A percentile compares a stretch with the other conserved stretches of the same genome.
Evolutionary conservation across 1,140 invertebrate species (phyloP).

Genomic region (Plectus sambesii): DNA sequence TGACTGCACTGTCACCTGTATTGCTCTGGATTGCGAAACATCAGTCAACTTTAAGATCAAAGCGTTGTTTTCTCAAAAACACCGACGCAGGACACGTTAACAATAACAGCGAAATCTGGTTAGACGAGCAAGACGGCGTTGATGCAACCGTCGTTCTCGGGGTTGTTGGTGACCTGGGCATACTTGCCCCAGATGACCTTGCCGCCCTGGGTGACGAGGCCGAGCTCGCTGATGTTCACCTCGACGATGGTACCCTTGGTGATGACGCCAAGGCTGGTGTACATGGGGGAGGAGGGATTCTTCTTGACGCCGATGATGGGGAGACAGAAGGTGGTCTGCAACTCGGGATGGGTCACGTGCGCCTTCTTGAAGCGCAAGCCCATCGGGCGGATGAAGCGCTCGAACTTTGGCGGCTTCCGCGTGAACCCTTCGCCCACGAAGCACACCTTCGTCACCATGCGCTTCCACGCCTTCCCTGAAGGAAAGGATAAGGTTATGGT

Average conservation of each 20-base stretch:
- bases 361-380: constrained; percentile 70
- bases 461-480: constrained; percentile 97
- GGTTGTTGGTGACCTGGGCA: constrained; percentile 98
- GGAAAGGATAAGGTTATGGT: no score
- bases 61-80: no score
- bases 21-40: no score
- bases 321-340: constrained; percentile 95
- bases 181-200: constrained; percentile 99
- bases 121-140: constrained; percentile 93
- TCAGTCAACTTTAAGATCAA: no score
- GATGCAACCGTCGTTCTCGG: constrained; percentile 99
- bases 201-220: constrained; percentile 92
- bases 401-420: constrained; percentile 96
- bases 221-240: constrained; percentile 96
- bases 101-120: constrained; percentile 16
- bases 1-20: no score
- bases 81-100: no score
- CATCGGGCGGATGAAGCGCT: constrained; percentile 97
- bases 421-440: constrained; percentile 97
- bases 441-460: constrained; percentile 90
- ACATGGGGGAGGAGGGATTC: constrained; percentile 93
- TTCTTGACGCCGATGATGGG: constrained; percentile 99
- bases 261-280: constrained; percentile 90
- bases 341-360: constrained; percentile 77
- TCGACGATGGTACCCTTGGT: constrained; percentile 95